Percentiles rank a stretch among this genome's conserved stretches.
Conservation (phyloP, 2,888 invertebrate genomes). For the Hydroisotoma schaefferi region DNA sequence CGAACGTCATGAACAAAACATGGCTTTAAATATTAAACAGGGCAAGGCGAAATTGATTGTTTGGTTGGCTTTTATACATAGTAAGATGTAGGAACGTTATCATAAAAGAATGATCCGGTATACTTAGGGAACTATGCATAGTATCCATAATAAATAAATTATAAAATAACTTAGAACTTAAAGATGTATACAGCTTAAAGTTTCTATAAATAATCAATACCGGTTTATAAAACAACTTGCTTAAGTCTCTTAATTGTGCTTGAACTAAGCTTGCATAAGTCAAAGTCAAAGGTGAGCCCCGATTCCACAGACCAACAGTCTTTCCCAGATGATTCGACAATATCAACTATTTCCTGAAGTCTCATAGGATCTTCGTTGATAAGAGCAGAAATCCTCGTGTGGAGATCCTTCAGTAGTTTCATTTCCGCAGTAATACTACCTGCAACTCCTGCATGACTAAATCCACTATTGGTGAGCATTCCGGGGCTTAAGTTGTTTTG, state of each 20-base stretch:
- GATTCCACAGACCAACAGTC: constrained; percentile 45
- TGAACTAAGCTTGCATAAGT: constrained; percentile 47
- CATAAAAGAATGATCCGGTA: too few relatives aligned
- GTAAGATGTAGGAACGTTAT: too few relatives aligned
- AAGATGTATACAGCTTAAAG: not conserved
- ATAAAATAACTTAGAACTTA: not conserved
- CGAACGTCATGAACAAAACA: too few relatives aligned
- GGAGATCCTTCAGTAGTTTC: constrained; percentile 46
- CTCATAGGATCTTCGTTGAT: constrained; percentile 44
- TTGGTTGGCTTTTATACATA: too few relatives aligned
- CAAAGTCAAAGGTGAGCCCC: constrained; percentile 48
- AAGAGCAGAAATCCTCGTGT: constrained; percentile 37
- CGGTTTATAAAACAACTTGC: constrained; percentile 38
- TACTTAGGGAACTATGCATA: too few relatives aligned
- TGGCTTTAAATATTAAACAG: too few relatives aligned
- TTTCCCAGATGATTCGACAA: constrained; percentile 46
- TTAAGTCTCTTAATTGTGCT: constrained; percentile 43
- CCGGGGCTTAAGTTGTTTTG: constrained; percentile 28
- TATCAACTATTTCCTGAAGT: constrained; percentile 47
- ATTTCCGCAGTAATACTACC: constrained; percentile 48
- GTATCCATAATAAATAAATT: too few relatives aligned
- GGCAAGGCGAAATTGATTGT: too few relatives aligned
- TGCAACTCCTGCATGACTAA: constrained; percentile 45
- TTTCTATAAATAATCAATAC: not conserved
- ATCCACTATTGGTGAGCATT: constrained; percentile 18